Evolutionary conservation across 2,113 vertebrate species (phyloP).

Genomic region (Poeciliopsis turrubarensis): DNA sequence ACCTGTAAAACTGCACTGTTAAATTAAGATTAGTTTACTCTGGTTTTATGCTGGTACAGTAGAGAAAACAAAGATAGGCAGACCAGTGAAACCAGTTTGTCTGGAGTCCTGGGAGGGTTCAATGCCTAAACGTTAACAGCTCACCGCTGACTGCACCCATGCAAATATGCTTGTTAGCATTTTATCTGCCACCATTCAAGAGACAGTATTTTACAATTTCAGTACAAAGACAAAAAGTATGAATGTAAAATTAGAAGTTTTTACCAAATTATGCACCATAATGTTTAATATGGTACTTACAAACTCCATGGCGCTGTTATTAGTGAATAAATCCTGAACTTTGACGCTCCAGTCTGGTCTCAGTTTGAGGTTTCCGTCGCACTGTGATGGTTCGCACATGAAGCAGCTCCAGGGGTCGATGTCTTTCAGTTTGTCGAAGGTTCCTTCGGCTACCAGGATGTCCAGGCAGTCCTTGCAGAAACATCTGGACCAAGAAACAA

Average conservation of each 20-base stretch:
- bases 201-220: neutral
- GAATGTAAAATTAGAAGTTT: no score
- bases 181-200: neutral
- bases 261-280: no score
- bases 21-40: no score
- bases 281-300: constrained; percentile 76
- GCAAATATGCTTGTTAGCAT: neutral
- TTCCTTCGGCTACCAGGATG: constrained; percentile 85
- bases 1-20: no score
- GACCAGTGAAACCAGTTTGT: no score
- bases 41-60: no score
- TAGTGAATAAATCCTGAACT: constrained; percentile 92
- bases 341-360: constrained; percentile 89
- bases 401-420: constrained; percentile 95
- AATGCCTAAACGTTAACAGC: neutral
- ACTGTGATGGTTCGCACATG: constrained; percentile 85
- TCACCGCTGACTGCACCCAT: neutral
- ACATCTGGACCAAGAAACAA: constrained; percentile 77
- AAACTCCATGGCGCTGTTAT: constrained; percentile 86
- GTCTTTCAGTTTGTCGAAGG: constrained; percentile 82
- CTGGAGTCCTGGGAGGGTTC: no score
- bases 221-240: no score
- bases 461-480: constrained; percentile 95
- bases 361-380: constrained; percentile 81
- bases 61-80: no score